Evolutionary conservation across 2,113 vertebrate genomes (phyloP).

Genomic region (Brienomyrus longianalis): DNA sequence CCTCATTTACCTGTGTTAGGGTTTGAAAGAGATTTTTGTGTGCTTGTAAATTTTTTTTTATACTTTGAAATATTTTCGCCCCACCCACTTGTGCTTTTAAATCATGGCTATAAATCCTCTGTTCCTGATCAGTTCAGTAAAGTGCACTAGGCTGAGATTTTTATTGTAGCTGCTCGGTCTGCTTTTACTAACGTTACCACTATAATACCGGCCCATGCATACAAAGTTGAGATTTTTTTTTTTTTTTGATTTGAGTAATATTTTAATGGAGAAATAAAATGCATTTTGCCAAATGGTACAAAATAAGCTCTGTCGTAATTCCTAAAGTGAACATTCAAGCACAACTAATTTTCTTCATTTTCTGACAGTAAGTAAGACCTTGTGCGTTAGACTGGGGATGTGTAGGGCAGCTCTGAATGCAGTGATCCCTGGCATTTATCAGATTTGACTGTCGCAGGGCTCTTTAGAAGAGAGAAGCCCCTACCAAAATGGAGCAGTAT

Average conservation of each 20-base stretch:
- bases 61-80: not conserved
- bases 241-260: not conserved
- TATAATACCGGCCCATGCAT: not conserved
- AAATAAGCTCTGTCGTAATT: not conserved
- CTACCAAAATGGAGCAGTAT: constrained; percentile 53
- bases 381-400: not conserved
- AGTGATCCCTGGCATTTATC: not conserved
- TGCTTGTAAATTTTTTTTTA: not conserved
- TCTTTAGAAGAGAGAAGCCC: constrained; percentile 15
- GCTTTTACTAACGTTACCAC: not conserved
- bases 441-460: constrained; percentile 48
- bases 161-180: not conserved
- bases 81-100: not conserved
- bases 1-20: not conserved
- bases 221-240: not conserved
- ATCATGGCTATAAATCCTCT: not conserved
- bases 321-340: not conserved
- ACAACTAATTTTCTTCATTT: not conserved
- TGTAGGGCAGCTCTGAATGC: not conserved
- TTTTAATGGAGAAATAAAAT: not conserved
- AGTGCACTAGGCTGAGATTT: not conserved
- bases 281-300: not conserved
- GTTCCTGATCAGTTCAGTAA: not conserved
- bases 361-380: not conserved
- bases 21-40: not conserved